Evolutionary conservation across 2,797 vertebrate genomes (phyloP).

Genomic region (Luscinia luscinia): DNA sequence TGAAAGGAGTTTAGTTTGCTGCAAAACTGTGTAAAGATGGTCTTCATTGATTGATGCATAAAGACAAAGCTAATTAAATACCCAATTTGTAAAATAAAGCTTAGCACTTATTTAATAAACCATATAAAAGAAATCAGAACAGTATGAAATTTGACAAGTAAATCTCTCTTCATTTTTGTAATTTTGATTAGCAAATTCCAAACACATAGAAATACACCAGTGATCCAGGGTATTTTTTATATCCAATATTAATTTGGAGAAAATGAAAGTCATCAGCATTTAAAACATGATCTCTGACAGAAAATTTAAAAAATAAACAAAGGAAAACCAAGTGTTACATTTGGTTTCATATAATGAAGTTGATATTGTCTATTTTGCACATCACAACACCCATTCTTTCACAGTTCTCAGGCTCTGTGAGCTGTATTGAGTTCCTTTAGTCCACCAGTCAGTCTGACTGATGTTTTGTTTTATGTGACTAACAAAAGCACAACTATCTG

Average conservation of each 20-base stretch:
- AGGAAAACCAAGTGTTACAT: not conserved
- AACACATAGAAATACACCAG: not conserved
- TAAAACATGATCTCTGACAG: not conserved
- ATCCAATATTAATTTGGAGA: not conserved
- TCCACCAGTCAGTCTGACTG: not conserved
- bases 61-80: not conserved
- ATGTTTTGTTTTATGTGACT: not conserved
- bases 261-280: not conserved
- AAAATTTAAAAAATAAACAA: not conserved
- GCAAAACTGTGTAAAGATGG: not conserved
- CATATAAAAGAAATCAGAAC: not conserved
- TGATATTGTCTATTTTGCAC: not conserved
- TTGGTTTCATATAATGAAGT: not conserved
- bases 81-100: not conserved
- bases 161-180: not conserved
- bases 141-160: not conserved
- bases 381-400: not conserved
- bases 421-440: constrained; percentile 28
- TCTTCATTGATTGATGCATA: not conserved
- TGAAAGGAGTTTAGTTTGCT: not conserved
- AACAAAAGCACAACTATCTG: not conserved
- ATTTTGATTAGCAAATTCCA: not conserved
- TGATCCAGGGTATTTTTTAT: not conserved
- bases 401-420: not conserved
- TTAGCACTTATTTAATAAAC: not conserved